These are phyloP conservation scores for Drosophila phalerata DNA, from an alignment of 2,888 invertebrate species.

Conservation along the genomic window DNA sequence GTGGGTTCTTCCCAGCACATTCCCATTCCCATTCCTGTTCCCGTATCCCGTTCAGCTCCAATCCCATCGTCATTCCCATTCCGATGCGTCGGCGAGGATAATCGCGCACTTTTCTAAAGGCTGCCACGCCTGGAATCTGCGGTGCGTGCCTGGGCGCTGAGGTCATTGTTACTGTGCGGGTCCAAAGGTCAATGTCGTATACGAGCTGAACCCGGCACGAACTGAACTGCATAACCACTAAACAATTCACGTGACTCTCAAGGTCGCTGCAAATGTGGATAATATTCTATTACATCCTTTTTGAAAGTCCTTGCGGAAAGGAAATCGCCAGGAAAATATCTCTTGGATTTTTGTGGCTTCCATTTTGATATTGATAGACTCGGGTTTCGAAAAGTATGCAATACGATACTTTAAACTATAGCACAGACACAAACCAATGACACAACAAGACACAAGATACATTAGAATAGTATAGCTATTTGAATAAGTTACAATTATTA, in stretches of 20 bases:
- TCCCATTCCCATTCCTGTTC: constrained; percentile 6
- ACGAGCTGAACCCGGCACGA: constrained; percentile 52
- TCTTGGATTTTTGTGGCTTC: background rate
- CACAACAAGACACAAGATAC: background rate
- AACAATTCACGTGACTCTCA: constrained; percentile 51
- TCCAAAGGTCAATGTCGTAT: constrained; percentile 62
- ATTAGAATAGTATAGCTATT: background rate
- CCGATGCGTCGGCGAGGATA: constrained; percentile 62
- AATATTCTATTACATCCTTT: constrained; percentile 9
- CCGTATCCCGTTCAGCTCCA: constrained; percentile 3
- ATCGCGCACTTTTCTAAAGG: constrained; percentile 63
- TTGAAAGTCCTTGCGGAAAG: constrained; percentile 11
- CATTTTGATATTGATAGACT: background rate
- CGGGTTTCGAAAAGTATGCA: constrained; percentile 46
- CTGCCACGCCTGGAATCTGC: constrained; percentile 39
- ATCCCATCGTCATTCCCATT: constrained; percentile 24
- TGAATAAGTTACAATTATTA: background rate
- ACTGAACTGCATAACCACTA: constrained; percentile 46
- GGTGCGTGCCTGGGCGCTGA: constrained; percentile 65
- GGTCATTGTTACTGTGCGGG: constrained; percentile 50
- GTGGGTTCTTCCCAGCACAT: constrained; percentile 26
- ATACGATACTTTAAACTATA: constrained; percentile 17
- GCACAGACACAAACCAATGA: constrained; percentile 34
- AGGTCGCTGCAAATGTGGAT: constrained; percentile 45
- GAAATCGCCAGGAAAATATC: constrained; percentile 16